These are phyloP conservation scores for Druceiella hillmani DNA, from an alignment of 2,888 invertebrate species.

Conservation along the genomic window DNA sequence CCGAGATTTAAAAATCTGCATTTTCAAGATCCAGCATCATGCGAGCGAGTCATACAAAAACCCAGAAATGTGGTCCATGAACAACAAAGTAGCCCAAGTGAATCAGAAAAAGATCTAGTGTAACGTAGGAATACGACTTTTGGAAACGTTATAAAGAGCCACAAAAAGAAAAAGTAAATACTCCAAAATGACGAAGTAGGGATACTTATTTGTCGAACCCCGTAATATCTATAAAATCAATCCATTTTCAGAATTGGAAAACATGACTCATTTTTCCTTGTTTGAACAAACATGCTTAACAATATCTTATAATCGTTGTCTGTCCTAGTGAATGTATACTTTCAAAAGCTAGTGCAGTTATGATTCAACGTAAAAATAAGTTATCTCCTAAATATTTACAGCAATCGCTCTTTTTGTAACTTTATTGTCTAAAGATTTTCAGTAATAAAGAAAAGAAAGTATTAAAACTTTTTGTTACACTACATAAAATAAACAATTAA, in stretches of 20 bases:
- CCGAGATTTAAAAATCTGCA: conserved; percentile 27
- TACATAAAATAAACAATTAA: too few species aligned
- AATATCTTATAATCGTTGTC: conserved; percentile 29
- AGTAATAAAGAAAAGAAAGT: too few species aligned
- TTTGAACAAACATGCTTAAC: conserved; percentile 26
- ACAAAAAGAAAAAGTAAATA: conserved; percentile 22
- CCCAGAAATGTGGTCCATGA: too few species aligned
- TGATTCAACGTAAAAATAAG: conserved; percentile 28
- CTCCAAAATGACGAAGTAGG: conserved; percentile 27
- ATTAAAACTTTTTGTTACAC: too few species aligned
- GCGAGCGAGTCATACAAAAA: conserved; percentile 23
- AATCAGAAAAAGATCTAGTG: conserved; percentile 25
- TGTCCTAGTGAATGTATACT: conserved; percentile 30
- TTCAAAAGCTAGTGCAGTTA: conserved; percentile 29
- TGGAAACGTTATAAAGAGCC: conserved; percentile 27
- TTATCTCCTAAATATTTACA: too few species aligned
- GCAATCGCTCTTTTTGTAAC: too few species aligned
- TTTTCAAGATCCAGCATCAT: conserved; percentile 25
- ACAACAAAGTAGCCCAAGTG: too few species aligned
- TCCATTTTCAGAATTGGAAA: conserved; percentile 27
- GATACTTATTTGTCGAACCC: conserved; percentile 25
- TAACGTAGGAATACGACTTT: conserved; percentile 22
- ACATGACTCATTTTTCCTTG: conserved; percentile 26
- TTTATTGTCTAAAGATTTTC: too few species aligned
- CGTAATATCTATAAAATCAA: conserved; percentile 24